A percentile compares a stretch with the other conserved stretches of the same genome.
Conservation (phyloP, 2,113 vertebrate genomes). For the Siphamia tubifer region DNA sequence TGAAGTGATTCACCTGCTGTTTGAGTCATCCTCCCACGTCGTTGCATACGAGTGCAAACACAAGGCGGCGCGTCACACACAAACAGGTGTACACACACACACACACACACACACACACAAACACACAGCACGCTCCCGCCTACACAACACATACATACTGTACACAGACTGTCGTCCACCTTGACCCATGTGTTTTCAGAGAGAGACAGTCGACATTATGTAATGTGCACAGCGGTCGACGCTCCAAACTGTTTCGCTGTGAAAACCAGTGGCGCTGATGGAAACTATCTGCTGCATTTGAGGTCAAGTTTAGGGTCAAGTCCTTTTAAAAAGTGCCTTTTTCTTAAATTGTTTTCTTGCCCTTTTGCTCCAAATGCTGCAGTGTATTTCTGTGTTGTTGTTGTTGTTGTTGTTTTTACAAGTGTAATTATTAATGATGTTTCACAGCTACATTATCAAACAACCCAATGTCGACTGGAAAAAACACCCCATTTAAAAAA, state of each 20-base stretch:
- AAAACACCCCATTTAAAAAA: too few relatives aligned
- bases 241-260: background rate
- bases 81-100: background rate
- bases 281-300: conserved; percentile 26
- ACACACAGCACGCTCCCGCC: background rate
- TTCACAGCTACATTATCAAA: too few relatives aligned
- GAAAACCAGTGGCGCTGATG: conserved; percentile 21
- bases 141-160: background rate
- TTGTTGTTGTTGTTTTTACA: too few relatives aligned
- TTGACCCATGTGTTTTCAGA: background rate
- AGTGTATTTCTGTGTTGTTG: too few relatives aligned
- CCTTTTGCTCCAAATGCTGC: too few relatives aligned
- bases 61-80: background rate
- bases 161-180: background rate
- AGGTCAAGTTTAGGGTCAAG: background rate
- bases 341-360: background rate
- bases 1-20: too few relatives aligned
- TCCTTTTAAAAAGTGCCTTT: background rate
- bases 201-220: background rate
- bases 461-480: too few relatives aligned
- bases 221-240: conserved; percentile 7
- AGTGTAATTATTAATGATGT: too few relatives aligned
- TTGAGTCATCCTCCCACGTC: too few relatives aligned
- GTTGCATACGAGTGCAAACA: too few relatives aligned
- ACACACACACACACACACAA: background rate